Base-by-base conservation (phyloP, 1,140 invertebrate species). In the Zaprionus inermis region DNA sequence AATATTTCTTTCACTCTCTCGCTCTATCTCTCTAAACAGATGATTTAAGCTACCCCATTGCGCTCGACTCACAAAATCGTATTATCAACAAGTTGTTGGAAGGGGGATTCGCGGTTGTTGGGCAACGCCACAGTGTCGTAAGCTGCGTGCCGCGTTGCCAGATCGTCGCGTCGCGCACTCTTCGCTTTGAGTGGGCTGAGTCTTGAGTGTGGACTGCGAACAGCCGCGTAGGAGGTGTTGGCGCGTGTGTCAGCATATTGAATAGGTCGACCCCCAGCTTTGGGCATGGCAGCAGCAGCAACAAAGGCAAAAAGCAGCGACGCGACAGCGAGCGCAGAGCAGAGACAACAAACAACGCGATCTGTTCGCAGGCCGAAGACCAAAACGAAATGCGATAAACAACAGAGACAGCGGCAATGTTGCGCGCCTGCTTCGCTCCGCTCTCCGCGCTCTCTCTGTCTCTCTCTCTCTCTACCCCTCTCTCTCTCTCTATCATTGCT, bases 231-330 rank as follows among this genome's bases (percentile, higher is more conserved):
- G 83, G 83, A 89, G 83, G 83, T 89, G 83, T 89, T 89, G 83
- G 84, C 83, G 83, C 83, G 83, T 89, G 84, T 88, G 83, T 83
- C 84, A 81, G 83, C 79, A 86, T 88, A 88, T 88, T 86, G 83
- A 86, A 86, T 88, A 88, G 83, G 79, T 86, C 83, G 83, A 88
- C 69, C 83, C 79, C 79, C 79, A 83, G 76, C 70, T 88, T 79
- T 74, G 79, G 65, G 82, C 54, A 73, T 68, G 46, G 70, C 72
- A 75, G 57, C 65, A 61, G 12, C 36, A 72, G 60, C 52, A 69
- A 54, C 16, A 49, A 36, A 30, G 57, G 18, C 22, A 51, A 49
- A n/a, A 38, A 38, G 14, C 52, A 57, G 24, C 52, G n/a, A 63
- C 3, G 36, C 64, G 38, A 10, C 46, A 67, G 51, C 69, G 22